phyloP scores from a whole-genome alignment of 2,797 vertebrate species.

The Etheostoma nigrum region DNA sequence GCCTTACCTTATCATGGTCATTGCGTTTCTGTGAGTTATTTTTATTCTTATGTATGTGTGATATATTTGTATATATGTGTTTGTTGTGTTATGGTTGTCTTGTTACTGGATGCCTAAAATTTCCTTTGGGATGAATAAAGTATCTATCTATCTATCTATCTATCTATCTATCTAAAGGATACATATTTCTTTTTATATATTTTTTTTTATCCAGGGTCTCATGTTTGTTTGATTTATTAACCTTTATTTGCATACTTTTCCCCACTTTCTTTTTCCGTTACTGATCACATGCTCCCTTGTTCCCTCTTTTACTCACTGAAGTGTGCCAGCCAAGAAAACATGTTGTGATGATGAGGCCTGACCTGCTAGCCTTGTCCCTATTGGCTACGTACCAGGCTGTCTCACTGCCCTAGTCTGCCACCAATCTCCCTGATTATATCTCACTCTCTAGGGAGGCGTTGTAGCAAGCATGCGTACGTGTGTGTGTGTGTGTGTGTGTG shows the following conservation, averaged over 20 bases:
- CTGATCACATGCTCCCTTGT: background rate
- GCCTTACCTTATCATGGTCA: too few species aligned
- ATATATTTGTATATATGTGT: too few species aligned
- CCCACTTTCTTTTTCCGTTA: background rate
- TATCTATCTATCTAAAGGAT: too few species aligned
- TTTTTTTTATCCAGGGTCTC: background rate
- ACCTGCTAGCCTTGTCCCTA: conserved; percentile 67
- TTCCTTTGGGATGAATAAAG: too few species aligned
- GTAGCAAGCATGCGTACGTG: conserved; percentile 47
- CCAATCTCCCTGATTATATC: conserved; percentile 83
- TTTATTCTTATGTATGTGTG: too few species aligned
- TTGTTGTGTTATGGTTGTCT: too few species aligned
- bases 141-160: too few species aligned
- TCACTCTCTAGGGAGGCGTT: conserved; percentile 81
- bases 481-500: conserved; percentile 20
- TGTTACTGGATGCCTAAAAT: too few species aligned
- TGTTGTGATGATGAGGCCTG: conserved; percentile 80
- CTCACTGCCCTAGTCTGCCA: conserved; percentile 66
- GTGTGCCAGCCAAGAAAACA: conserved; percentile 65
- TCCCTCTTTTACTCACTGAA: conserved; percentile 28
- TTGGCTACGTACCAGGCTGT: conserved; percentile 71
- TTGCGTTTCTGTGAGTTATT: too few species aligned
- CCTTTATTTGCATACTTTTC: background rate
- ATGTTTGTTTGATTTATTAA: background rate
- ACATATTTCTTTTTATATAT: background rate